Conservation (phyloP, 2,797 vertebrate genomes). For the Borostomias antarcticus region DNA sequence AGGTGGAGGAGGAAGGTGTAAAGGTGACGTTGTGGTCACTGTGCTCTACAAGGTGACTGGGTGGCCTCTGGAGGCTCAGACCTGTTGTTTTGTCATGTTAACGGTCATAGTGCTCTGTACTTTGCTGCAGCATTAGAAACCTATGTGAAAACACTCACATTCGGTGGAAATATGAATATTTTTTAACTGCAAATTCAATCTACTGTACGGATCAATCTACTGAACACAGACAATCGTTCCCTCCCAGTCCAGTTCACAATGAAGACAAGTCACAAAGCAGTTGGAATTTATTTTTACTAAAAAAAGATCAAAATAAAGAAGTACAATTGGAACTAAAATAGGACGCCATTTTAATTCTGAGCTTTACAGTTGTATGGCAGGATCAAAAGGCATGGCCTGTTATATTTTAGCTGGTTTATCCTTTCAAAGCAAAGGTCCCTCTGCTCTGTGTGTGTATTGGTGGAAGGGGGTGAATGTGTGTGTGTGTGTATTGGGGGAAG, state of each 20-base stretch:
- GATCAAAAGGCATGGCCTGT: conserved; percentile 54
- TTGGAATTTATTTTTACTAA: conserved; percentile 75
- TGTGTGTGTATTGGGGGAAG: background rate
- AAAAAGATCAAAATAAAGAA: conserved; percentile 78
- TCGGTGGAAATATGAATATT: too few relatives aligned
- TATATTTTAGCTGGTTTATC: conserved; percentile 41
- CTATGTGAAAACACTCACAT: too few relatives aligned
- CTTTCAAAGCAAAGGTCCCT: conserved; percentile 14
- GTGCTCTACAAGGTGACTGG: too few relatives aligned
- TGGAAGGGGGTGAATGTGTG: background rate
- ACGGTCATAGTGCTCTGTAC: too few relatives aligned
- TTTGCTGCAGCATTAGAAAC: too few relatives aligned
- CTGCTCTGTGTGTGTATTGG: conserved; percentile 4
- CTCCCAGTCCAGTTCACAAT: conserved; percentile 19
- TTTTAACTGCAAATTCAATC: too few relatives aligned
- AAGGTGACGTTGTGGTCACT: too few relatives aligned
- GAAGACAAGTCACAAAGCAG: conserved; percentile 48
- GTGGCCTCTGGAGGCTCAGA: too few relatives aligned
- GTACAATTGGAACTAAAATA: conserved; percentile 70
- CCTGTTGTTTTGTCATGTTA: too few relatives aligned
- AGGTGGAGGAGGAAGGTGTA: too few relatives aligned
- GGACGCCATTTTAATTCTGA: conserved; percentile 64
- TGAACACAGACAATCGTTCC: background rate
- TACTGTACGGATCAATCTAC: background rate
- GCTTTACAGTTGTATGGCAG: conserved; percentile 63